Percentiles rank a stretch among this genome's conserved stretches.
Evolutionary conservation across 1,140 invertebrate genomes (phyloP).

Genomic region (Gryllus bimaculatus): DNA sequence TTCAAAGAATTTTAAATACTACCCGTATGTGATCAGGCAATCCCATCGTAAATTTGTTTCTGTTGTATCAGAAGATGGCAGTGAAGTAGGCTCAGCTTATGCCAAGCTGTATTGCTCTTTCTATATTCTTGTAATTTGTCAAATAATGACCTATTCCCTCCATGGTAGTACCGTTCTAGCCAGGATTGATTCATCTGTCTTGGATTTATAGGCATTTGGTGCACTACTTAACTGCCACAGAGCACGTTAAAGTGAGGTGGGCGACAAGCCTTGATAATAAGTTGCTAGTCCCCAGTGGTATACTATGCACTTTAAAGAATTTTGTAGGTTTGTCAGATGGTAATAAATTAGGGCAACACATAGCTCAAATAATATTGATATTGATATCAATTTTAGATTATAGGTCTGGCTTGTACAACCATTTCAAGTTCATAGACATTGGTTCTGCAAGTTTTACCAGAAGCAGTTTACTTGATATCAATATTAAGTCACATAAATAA

Average conservation of each 20-base stretch:
- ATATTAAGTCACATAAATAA: not conserved
- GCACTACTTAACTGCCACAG: not conserved
- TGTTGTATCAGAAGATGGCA: not conserved
- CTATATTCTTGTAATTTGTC: constrained; percentile 1
- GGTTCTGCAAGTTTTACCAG: not conserved
- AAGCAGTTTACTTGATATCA: not conserved
- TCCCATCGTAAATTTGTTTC: not conserved
- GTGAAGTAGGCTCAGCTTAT: not conserved
- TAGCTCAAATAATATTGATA: constrained; percentile 6
- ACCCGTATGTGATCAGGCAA: not conserved
- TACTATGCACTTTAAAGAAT: not conserved
- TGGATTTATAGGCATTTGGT: not conserved
- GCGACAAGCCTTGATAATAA: not conserved
- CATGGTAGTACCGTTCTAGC: not conserved
- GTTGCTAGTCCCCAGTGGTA: not conserved
- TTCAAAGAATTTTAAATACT: no score
- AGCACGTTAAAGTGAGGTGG: not conserved
- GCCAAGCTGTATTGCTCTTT: constrained; percentile 1
- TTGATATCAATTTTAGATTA: not conserved
- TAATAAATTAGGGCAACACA: not conserved
- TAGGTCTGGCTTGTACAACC: not conserved
- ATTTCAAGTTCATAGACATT: not conserved
- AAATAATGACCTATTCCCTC: not conserved
- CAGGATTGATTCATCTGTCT: not conserved
- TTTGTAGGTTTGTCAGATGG: not conserved